Base-by-base conservation (phyloP, 1,140 invertebrate species). In the Nebria ingens region DNA sequence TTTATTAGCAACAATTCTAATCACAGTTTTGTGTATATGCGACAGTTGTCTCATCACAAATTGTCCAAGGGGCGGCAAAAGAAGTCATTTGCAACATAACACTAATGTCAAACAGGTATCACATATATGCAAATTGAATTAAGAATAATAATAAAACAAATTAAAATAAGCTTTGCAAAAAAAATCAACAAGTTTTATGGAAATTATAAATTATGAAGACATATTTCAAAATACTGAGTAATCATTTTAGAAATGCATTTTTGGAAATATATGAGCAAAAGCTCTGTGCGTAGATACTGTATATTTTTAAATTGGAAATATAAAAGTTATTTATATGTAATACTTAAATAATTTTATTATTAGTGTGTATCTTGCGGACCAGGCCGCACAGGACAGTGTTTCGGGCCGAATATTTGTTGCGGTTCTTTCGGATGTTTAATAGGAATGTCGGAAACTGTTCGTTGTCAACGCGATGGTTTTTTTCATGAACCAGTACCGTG, bases 381-480 rank as follows among this genome's bases (percentile, higher is more conserved):
- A 11, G 71, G 71, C 51, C 61, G 62, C 52, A 62, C 65, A 38
- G 76, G 76, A 3, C 71, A 75, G 64, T 79, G 76, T 64, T 77
- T 79, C 58, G 75, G 76, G 1, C 71, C 75, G 2, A 62, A 68
- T 51, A 77, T 77, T 53, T 79, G 76, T 55, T 79, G 76, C 55
- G 74, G 74, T 19, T 66, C 73, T 0, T 75, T 79, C 52, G 76
- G 76, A 4, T 79, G 76, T 59, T 68, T 75, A 15, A 62, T 78
- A 49, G 72, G 70, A 25, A 76, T 73, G 12, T 59, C 69, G 6
- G 74, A 78, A 63, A 74, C 75, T n/a, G 61, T 71, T 15, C 64
- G 62, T 56, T 78, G 76, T 52, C 66, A 71, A 64, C 55, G 61
- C 21, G 68, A 71, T 17, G 69, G 69, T 20, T 62, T 59, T 17